Conservation (phyloP, 2,113 vertebrate genomes). For the Rhabdornis inornatus region DNA sequence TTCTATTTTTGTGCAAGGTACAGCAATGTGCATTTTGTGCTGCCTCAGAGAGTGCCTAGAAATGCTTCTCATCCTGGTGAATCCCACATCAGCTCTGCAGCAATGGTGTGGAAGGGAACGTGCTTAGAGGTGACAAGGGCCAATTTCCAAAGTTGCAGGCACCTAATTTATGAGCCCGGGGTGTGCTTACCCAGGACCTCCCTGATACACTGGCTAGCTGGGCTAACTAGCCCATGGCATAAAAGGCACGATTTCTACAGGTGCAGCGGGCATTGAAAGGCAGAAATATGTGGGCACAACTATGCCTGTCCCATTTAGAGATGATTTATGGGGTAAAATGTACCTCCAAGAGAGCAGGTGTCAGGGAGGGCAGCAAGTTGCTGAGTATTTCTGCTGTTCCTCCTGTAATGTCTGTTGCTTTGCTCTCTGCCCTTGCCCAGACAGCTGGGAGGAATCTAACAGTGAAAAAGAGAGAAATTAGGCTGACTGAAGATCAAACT, state of each 20-base stretch:
- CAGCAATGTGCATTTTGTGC: not conserved
- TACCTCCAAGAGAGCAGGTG: conserved; percentile 25
- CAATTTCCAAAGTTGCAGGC: conserved; percentile 34
- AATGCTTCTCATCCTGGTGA: not conserved
- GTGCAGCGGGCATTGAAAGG: not conserved
- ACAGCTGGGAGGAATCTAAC: not conserved
- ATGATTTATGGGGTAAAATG: conserved; percentile 9
- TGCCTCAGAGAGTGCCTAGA: not conserved
- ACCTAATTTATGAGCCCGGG: conserved; percentile 26
- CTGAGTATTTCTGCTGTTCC: not conserved
- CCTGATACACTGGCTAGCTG: not conserved
- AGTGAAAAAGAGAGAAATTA: not conserved
- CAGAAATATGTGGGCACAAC: not conserved
- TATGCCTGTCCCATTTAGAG: conserved; percentile 26
- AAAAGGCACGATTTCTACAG: conserved; percentile 28
- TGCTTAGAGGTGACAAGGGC: conserved; percentile 7
- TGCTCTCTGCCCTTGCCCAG: not conserved
- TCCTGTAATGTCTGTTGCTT: not conserved
- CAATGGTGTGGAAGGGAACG: not conserved
- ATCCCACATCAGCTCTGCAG: not conserved
- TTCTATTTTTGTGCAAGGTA: not conserved
- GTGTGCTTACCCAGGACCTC: not conserved
- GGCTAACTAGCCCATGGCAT: not conserved
- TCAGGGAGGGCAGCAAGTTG: not conserved
- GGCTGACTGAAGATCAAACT: not conserved